These are phyloP conservation scores for Oreochromis mossambicus DNA, from an alignment of 2,797 vertebrate genomes.

Conservation along the genomic window DNA sequence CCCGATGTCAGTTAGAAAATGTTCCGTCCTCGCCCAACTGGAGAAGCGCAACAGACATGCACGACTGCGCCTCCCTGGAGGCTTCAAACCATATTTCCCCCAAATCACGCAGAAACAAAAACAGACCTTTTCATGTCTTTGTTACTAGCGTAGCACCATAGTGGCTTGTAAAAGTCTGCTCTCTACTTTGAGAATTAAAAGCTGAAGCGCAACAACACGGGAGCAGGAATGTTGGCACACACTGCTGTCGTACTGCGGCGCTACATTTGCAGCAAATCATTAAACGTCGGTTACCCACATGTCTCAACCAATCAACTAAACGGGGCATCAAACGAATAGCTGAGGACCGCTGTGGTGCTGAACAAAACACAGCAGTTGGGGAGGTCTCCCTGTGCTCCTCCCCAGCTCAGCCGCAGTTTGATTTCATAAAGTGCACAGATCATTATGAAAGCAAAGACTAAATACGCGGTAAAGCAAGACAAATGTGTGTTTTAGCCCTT, in stretches of 20 bases:
- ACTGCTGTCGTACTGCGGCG: background rate
- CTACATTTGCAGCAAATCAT: background rate
- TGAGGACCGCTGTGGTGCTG: background rate
- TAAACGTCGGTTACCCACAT: background rate
- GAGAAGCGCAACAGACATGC: background rate
- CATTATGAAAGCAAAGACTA: background rate
- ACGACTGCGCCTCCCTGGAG: background rate
- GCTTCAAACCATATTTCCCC: background rate
- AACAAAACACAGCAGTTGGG: background rate
- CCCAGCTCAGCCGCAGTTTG: background rate
- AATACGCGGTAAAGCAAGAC: background rate
- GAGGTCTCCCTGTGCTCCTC: background rate
- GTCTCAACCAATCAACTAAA: slow-evolving; percentile 26
- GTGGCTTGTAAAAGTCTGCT: background rate
- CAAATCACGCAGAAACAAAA: slow-evolving; percentile 9
- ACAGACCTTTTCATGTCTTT: background rate
- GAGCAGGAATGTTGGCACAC: background rate
- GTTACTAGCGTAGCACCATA: background rate
- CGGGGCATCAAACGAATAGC: background rate
- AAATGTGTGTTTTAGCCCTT: background rate
- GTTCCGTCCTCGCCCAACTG: background rate
- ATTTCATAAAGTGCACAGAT: background rate
- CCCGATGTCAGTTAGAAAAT: background rate
- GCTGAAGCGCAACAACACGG: background rate
- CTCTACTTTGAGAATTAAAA: background rate